phyloP scores from a whole-genome alignment of 2,797 vertebrate species.

The Rhynchotus rufescens region DNA sequence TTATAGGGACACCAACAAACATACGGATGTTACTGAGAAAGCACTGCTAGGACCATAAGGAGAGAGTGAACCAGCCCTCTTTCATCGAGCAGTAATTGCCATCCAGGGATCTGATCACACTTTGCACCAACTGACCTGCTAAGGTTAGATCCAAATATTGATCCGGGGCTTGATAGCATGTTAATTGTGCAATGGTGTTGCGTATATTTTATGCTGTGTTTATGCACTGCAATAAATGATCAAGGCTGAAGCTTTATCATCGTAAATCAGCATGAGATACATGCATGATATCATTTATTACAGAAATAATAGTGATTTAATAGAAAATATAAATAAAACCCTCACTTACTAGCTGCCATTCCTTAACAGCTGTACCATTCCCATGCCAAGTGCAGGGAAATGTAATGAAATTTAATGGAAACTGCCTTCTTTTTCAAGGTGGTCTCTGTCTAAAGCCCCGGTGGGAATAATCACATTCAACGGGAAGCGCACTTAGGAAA shows the following conservation, averaged over 20 bases:
- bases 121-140: background rate
- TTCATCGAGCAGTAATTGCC: background rate
- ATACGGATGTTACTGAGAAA: background rate
- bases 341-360: background rate
- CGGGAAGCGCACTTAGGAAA: background rate
- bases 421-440: slow-evolving; percentile 18
- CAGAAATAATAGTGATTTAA: slow-evolving; percentile 28
- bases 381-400: background rate
- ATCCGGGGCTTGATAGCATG: background rate
- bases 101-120: background rate
- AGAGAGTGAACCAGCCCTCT: background rate
- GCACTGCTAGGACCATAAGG: too few relatives aligned
- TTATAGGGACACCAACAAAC: rapidly evolving
- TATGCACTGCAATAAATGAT: background rate
- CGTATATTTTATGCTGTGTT: background rate
- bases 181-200: background rate
- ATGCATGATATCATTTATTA: background rate
- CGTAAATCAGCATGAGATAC: slow-evolving; percentile 1
- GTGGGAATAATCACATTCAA: slow-evolving; percentile 46
- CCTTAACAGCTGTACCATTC: background rate
- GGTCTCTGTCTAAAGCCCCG: slow-evolving; percentile 31
- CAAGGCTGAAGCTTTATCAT: background rate
- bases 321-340: slow-evolving; percentile 19
- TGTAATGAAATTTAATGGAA: slow-evolving; percentile 37
- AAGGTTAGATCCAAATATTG: background rate